These are phyloP conservation scores for Rhinolophus ferrumequinum DNA, from an alignment of 2,113 vertebrate species.

Conservation along the genomic window DNA sequence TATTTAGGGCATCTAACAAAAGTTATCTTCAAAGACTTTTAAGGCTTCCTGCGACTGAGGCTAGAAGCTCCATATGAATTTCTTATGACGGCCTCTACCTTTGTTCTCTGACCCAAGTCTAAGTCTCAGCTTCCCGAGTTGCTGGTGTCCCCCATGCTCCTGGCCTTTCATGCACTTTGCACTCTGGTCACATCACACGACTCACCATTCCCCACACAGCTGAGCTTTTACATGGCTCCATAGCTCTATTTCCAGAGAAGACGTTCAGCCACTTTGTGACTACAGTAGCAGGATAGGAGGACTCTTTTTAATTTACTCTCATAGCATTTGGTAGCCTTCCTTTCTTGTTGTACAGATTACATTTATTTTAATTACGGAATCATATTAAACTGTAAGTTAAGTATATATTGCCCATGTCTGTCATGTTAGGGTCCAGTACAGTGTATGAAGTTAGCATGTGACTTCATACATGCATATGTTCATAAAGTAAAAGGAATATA, in stretches of 20 bases:
- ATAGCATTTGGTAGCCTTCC: background rate
- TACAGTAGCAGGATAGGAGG: background rate
- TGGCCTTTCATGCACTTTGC: no score
- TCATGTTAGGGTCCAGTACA: background rate
- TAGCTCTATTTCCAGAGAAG: background rate
- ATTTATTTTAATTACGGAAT: background rate
- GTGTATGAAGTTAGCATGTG: background rate
- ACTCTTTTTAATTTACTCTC: background rate
- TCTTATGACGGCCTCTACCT: background rate
- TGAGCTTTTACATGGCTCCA: background rate
- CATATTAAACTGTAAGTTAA: background rate
- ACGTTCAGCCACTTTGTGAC: background rate
- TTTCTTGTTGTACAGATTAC: background rate
- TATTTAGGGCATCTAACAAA: background rate
- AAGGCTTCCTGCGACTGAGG: background rate
- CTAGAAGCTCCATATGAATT: background rate
- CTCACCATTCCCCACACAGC: rapidly evolving
- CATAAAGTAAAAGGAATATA: background rate
- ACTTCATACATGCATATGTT: background rate
- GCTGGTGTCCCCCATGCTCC: background rate
- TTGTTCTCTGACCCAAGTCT: background rate
- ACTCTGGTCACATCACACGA: background rate
- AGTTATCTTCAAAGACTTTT: background rate
- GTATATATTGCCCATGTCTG: background rate
- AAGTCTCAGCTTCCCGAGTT: background rate